These are phyloP conservation scores for Periplaneta americana DNA, from an alignment of 1,140 invertebrate species.

Conservation along the genomic window DNA sequence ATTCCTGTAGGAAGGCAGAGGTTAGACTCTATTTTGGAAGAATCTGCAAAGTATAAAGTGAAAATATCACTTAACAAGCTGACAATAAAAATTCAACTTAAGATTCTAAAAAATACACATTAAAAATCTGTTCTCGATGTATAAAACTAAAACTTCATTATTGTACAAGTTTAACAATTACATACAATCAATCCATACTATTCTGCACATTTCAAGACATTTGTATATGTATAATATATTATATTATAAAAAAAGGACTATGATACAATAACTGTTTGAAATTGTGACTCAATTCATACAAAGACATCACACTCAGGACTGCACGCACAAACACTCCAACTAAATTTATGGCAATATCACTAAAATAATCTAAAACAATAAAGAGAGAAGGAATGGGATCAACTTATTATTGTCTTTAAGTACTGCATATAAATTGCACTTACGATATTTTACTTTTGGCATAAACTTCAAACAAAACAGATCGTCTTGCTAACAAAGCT, in stretches of 20 bases:
- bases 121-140: background rate
- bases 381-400: background rate
- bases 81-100: too few relatives aligned
- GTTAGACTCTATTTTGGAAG: background rate
- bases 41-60: too few relatives aligned
- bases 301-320: too few relatives aligned
- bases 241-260: too few relatives aligned
- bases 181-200: background rate
- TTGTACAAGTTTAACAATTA: background rate
- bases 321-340: too few relatives aligned
- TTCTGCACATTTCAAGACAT: background rate
- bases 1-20: background rate
- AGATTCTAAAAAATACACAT: background rate
- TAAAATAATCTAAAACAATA: background rate
- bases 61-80: too few relatives aligned
- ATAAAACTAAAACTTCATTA: background rate
- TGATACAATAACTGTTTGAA: background rate
- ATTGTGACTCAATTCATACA: background rate
- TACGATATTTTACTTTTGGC: background rate
- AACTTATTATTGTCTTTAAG: background rate
- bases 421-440: background rate
- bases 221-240: background rate
- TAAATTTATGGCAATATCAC: background rate
- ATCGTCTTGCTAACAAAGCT: too few relatives aligned
- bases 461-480: too few relatives aligned